Base-by-base conservation (phyloP, 2,888 invertebrate genomes). In the Corbicula japonica region DNA sequence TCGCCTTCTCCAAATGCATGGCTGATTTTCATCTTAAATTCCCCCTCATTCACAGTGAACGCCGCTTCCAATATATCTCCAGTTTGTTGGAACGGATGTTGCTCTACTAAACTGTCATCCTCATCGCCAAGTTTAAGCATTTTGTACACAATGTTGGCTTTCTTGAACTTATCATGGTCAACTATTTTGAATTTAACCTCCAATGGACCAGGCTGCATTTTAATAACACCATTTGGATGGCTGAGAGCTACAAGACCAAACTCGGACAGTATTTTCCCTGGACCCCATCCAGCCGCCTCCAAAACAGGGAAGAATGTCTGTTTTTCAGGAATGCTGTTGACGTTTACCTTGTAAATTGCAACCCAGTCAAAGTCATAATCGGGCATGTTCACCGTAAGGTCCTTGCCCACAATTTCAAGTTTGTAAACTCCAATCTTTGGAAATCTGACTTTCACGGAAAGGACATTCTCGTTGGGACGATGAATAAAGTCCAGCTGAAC, bases 211-310 rank as follows among this genome's bases (percentile, higher is more conserved):
- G 83, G 80, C 28, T 78, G 32, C 65, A 76, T 73, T 50, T 80
- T 76, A n/a, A 83, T 83, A 0, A 80, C 76, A 10, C 78, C 83
- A 26, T 76, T 78, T 10, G 72, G 63, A 44, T 85, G 84, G 10
- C 73, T 80, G 0, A 79, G 56, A 2, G 83, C 76, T 5, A 50
- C 77, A 12, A 89, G 58, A 15, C 87, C 86, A 18, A 86, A 71
- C 28, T 86, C 86, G 26, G 81, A 72, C 18, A 84, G 58, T 21
- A 78, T 58, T 41, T 63, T 78, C 1, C 88, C 88, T 2, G 91
- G 90, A 0, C 92, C 92, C 92, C 92, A 92, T 1, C 92, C 92
- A 3, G 88, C 88, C 0, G 86, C 87, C 12, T 90, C 90, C 18
- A 80, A 66, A 54, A 89, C 87, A 0, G 92, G 92, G 71, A 90